Evolutionary conservation across 2,113 vertebrate genomes (phyloP).

Genomic region (Leptobrachium ailaonicum): DNA sequence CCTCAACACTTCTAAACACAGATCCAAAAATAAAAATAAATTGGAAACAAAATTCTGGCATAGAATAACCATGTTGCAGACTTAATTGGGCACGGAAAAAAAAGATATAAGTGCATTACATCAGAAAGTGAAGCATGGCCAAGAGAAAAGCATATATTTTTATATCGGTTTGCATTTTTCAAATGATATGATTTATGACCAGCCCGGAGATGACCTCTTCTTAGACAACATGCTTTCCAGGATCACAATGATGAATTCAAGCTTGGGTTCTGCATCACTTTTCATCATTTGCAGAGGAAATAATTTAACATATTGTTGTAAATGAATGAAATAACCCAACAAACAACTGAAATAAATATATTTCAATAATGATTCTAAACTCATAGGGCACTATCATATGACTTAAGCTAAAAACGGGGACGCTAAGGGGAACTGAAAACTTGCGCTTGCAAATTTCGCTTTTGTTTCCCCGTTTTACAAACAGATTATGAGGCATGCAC

Average conservation of each 20-base stretch:
- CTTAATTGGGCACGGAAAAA: constrained; percentile 16
- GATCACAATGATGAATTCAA: background rate
- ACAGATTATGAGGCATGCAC: too few relatives aligned
- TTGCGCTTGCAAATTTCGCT: too few relatives aligned
- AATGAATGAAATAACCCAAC: background rate
- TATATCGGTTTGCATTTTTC: background rate
- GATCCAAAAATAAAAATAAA: constrained; percentile 7
- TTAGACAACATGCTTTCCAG: constrained; percentile 4
- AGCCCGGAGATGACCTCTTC: constrained; percentile 11
- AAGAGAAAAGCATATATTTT: constrained; percentile 3
- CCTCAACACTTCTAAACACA: constrained; percentile 5
- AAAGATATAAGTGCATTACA: constrained; percentile 17
- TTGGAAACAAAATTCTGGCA: constrained; percentile 5
- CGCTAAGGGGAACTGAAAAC: too few relatives aligned
- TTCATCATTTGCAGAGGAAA: background rate
- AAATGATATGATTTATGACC: constrained; percentile 2
- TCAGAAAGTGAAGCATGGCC: background rate
- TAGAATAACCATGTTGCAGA: background rate
- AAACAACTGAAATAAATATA: too few relatives aligned
- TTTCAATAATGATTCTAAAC: too few relatives aligned
- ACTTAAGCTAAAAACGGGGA: too few relatives aligned
- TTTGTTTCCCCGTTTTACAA: too few relatives aligned
- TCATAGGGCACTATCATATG: too few relatives aligned
- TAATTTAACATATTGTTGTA: background rate
- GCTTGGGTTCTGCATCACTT: background rate